Base-by-base conservation (phyloP, 2,797 vertebrate genomes). In the Heteromormyrus szaboi region DNA sequence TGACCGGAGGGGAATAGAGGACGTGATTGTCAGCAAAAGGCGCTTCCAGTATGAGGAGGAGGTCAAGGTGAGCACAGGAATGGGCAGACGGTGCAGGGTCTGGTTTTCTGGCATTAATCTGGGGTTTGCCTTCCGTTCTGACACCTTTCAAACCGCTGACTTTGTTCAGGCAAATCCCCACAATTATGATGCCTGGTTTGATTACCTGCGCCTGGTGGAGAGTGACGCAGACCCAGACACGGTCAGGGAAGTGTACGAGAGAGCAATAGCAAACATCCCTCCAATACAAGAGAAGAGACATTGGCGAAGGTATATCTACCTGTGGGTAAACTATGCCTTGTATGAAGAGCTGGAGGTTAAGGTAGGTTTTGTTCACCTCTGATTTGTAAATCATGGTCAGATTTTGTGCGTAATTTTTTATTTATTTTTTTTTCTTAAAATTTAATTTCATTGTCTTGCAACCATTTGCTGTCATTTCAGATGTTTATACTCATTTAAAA, bases 31-130 rank as follows among this genome's bases (percentile, higher is more conserved):
- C 91, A 99, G 96, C 95, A 99, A 99, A 89, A 95, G 98, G 29
- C 94, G 98, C 76, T 99, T 99, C 93, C 99, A 99, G 91, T 99
- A 99, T 3, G 99, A 99, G 92, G 98, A 99, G 91, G 99, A 99
- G 91, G 98, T 99, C 91, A 99, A 99, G 96, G 99, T 99, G 91
- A 0, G 51, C 33, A 33, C 37, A 25, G 72, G 4, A 44, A 19
- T 19, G 17, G 41, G 37, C 37, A 79, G 0, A 1, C 5, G 19
- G 37, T 79, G 72, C 8, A 79, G 72, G 72, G 8, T n/a, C 14
- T 0, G 3, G 11, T 14, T 85, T 51, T 29, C 22, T 29, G 25
- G 12, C 11, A 29, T 25, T 25, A 50, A 51, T 6, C 44, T 29
- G 22, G 19, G 25, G 29, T 41, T 54, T 19, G 29, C 7, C 29